Conservation (phyloP, 1,140 invertebrate genomes). For the Pogonomyrmex barbatus region DNA sequence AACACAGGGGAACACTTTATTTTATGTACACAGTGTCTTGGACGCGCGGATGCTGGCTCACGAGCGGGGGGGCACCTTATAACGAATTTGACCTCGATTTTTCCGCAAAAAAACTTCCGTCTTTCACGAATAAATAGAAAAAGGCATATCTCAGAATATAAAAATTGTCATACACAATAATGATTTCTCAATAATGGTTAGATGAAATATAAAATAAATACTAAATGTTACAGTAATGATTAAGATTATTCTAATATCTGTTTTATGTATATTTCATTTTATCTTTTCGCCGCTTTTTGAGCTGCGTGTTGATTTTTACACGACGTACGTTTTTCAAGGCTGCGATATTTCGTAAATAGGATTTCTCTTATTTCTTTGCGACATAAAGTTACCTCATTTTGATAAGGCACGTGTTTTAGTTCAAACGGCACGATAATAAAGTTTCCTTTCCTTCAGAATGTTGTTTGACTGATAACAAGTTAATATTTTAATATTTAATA, state of each 20-base stretch:
- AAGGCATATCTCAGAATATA: neutral
- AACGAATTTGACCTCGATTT: neutral
- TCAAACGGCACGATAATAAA: neutral
- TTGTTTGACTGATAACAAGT: neutral
- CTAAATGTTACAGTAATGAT: neutral
- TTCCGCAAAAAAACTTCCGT: neutral
- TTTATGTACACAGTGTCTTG: neutral
- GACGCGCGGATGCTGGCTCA: neutral
- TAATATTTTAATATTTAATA: too few relatives aligned
- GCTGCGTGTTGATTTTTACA: neutral
- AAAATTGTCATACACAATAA: neutral
- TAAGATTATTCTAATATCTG: neutral
- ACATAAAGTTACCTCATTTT: neutral
- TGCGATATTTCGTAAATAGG: too few relatives aligned
- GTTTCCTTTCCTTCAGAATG: neutral
- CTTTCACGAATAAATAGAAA: neutral
- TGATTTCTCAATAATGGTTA: neutral
- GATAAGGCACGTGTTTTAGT: neutral
- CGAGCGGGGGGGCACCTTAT: neutral
- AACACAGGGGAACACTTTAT: constrained; percentile 20
- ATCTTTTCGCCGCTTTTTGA: neutral
- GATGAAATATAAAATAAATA: neutral
- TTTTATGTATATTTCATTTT: neutral
- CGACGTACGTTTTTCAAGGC: neutral
- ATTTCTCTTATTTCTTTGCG: neutral